Evolutionary conservation across 2,797 vertebrate genomes (phyloP), one percentile per base, ranked within the genome.

Genomic region (Chiloscyllium punctatum): DNA sequence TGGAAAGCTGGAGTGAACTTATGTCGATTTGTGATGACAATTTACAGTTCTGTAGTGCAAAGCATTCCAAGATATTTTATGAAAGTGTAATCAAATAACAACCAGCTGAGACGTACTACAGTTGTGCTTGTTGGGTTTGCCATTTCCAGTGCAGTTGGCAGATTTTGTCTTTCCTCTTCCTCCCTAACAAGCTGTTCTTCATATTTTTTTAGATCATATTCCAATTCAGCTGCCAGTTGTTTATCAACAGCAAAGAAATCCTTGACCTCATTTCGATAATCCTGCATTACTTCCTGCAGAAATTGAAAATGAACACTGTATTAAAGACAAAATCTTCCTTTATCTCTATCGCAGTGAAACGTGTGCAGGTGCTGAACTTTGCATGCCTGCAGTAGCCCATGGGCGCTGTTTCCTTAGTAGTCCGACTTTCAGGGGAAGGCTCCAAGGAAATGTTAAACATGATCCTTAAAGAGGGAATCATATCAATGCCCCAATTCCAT

Each of bases 211-310:
- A 99, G 97, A 96, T 98, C 98, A 0, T 98, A 99, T 96, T 99
- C 99, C 90, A 99, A 97, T 96, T 99, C 99, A 0, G 98, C 97
- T 0, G 98, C 98, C 97, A 99, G 97, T 97, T 98, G 99, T 96
- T 98, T 98, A 95, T 99, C 99, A 15, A 97, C 97, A 0, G 98
- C 97, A 96, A 99, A 99, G 95, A 99, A 97, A 25, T 99, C 98
- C 96, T 98, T 99, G 96, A 99, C 97, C 97, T 99, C 98, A 0
- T 97, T 98, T 5, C 98, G 97, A 96, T 99, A 99, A 96, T 99
- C 98, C 96, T 99, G 98, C 98, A 99, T 98, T 71, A 98, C 96
- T 96, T 98, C 94, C 94, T 96, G 51, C 7, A 51, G 94, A 72
- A 72, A 96, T 27, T 15, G 42, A n/a, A 62, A 62, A 68, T 3